These are phyloP conservation scores for Syngnathus scovelli DNA, from an alignment of 2,113 vertebrate genomes.

Conservation along the genomic window DNA sequence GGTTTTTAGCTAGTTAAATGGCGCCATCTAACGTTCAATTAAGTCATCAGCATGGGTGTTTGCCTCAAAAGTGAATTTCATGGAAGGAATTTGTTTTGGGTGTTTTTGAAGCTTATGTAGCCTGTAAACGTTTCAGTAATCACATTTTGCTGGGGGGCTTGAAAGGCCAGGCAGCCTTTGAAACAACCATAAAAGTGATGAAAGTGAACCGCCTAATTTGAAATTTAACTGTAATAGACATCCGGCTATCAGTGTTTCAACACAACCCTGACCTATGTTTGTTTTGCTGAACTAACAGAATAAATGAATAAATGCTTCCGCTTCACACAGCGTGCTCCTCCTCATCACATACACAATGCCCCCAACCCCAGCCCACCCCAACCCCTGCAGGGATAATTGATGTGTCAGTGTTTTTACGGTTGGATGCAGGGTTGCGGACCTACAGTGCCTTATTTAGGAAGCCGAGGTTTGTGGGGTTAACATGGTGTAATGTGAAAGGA, in stretches of 20 bases:
- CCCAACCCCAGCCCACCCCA: too few relatives aligned
- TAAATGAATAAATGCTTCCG: conserved; percentile 62
- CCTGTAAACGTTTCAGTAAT: conserved; percentile 38
- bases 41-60: neutral
- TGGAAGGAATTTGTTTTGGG: conserved; percentile 26
- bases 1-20: conserved; percentile 60
- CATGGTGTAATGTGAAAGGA: conserved; percentile 8
- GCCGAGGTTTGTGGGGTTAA: conserved; percentile 43
- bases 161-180: conserved; percentile 39
- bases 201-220: conserved; percentile 57
- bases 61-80: conserved; percentile 19
- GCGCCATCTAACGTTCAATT: conserved; percentile 67
- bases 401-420: conserved; percentile 66
- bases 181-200: conserved; percentile 59
- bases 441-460: conserved; percentile 18
- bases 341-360: conserved; percentile 39
- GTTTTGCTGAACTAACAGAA: conserved; percentile 68
- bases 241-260: conserved; percentile 51
- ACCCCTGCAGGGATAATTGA: conserved; percentile 43
- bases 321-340: conserved; percentile 34
- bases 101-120: conserved; percentile 24
- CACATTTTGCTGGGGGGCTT: conserved; percentile 38
- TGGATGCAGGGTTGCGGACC: conserved; percentile 54
- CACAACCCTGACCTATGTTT: conserved; percentile 62
- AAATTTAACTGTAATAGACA: conserved; percentile 63